Evolutionary conservation across 2,113 vertebrate species (phyloP).

Genomic region (Menidia beryllina): DNA sequence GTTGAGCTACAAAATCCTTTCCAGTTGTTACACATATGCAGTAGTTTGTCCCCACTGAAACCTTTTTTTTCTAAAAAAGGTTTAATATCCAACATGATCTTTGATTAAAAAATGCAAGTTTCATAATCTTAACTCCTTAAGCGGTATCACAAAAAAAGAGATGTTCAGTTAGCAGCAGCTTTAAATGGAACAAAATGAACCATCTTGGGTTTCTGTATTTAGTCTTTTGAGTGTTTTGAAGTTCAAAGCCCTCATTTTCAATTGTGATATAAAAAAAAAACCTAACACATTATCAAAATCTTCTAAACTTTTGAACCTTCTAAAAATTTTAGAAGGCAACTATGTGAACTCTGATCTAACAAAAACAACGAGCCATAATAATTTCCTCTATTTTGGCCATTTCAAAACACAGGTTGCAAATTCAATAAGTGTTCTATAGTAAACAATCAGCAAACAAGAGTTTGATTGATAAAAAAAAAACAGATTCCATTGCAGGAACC

Average conservation of each 20-base stretch:
- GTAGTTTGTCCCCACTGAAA: not conserved
- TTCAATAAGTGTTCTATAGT: not conserved
- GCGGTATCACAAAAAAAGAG: not conserved
- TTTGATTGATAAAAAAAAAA: not conserved
- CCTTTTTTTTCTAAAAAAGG: not conserved
- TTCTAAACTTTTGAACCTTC: too few species aligned
- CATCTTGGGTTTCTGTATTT: too few species aligned
- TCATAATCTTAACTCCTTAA: too few species aligned
- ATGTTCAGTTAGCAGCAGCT: not conserved
- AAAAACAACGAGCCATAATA: not conserved
- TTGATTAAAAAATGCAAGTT: not conserved
- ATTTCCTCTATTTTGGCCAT: not conserved
- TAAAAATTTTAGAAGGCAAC: too few species aligned
- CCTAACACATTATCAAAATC: too few species aligned
- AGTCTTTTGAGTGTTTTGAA: too few species aligned
- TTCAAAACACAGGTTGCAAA: not conserved
- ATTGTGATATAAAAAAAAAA: too few species aligned
- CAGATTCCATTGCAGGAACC: not conserved
- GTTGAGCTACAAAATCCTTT: constrained; percentile 1
- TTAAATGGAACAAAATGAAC: not conserved
- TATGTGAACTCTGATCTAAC: not conserved
- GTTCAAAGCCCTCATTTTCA: too few species aligned
- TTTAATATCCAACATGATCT: not conserved
- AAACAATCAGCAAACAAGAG: not conserved
- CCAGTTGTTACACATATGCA: not conserved